These are phyloP conservation scores for Microcebus lehilahytsara DNA, from an alignment of 2,113 vertebrate species.

Conservation along the genomic window DNA sequence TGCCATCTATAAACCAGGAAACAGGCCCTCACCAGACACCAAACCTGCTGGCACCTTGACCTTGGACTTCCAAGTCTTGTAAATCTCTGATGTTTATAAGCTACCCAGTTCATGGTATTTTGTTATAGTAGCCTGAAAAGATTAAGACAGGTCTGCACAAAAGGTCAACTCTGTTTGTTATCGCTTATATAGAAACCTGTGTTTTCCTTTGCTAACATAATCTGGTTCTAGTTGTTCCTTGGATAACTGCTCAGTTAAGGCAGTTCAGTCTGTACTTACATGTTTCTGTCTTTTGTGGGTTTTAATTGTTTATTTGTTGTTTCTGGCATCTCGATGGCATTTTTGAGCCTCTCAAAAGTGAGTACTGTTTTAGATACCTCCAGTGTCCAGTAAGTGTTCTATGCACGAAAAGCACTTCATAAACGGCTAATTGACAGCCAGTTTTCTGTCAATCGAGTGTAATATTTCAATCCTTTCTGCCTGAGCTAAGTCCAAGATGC, in stretches of 20 bases:
- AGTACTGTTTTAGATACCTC: background rate
- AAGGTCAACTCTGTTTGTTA: background rate
- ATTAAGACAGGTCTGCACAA: background rate
- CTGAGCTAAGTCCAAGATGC: background rate
- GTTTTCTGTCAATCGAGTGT: background rate
- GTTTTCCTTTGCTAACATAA: slow-evolving; percentile 14
- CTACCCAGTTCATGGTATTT: background rate
- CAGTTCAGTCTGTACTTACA: background rate
- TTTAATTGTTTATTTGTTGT: slow-evolving; percentile 34
- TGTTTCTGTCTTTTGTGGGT: slow-evolving; percentile 5
- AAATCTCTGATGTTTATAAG: background rate
- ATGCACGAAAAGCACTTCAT: background rate
- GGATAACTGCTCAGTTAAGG: slow-evolving; percentile 22
- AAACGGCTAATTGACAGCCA: background rate
- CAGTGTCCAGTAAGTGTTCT: background rate
- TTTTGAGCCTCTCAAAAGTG: slow-evolving; percentile 12
- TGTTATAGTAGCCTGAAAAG: background rate
- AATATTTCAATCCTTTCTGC: background rate
- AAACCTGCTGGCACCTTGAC: background rate
- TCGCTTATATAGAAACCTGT: background rate
- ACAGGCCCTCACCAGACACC: background rate
- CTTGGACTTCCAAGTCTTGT: background rate
- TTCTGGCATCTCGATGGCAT: background rate
- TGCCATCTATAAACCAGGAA: background rate
- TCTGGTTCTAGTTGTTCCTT: slow-evolving; percentile 26